Percentiles rank a stretch among this genome's conserved stretches.
phyloP scores from a whole-genome alignment of 2,113 vertebrate species.

The Apteryx mantelli region DNA sequence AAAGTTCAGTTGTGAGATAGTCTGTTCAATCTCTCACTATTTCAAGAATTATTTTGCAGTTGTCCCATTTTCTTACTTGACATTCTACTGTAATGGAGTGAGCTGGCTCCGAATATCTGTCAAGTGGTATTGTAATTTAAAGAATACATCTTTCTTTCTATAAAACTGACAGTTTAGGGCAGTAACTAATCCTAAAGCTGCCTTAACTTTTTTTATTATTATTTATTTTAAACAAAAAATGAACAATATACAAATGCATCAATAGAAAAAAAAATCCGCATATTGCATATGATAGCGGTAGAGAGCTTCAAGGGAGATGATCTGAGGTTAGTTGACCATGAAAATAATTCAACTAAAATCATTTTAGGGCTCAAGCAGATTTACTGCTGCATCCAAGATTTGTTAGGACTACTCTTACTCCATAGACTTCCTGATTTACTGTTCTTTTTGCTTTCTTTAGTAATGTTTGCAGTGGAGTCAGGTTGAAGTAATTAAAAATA shows the following conservation, averaged over 20 bases:
- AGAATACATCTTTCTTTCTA: not conserved
- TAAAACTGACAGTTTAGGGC: not conserved
- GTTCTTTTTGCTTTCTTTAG: not conserved
- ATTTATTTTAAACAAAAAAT: not conserved
- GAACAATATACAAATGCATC: not conserved
- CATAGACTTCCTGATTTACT: not conserved
- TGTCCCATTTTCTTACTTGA: not conserved
- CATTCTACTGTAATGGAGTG: not conserved
- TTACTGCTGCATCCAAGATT: not conserved
- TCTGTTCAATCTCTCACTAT: not conserved
- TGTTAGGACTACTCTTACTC: not conserved
- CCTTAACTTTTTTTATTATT: not conserved
- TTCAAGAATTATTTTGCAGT: not conserved
- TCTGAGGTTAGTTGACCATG: not conserved
- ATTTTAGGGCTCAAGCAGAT: not conserved
- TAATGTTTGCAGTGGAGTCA: not conserved
- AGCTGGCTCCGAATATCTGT: not conserved
- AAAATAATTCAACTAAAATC: not conserved
- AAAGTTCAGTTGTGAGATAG: not conserved
- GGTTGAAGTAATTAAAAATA: not conserved
- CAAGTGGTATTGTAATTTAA: not conserved
- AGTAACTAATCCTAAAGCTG: not conserved
- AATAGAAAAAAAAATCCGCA: not conserved
- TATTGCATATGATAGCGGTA: not conserved
- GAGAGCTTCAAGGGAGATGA: not conserved